phyloP scores from a whole-genome alignment of 2,113 vertebrate genomes.

The Saccopteryx bilineata region DNA sequence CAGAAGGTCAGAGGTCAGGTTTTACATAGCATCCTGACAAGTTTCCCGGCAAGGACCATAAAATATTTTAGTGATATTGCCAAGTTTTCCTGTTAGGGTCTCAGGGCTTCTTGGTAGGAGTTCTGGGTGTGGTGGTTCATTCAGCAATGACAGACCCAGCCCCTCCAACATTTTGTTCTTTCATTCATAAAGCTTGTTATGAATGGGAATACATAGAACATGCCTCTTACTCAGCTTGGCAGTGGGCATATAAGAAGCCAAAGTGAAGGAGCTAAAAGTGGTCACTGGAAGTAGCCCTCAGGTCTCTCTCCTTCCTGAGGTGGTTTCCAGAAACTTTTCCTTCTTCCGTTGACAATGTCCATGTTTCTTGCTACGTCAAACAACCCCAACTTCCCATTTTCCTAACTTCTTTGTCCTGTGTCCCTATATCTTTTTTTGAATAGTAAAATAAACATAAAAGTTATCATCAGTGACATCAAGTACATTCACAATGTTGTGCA shows the following conservation, averaged over 20 bases:
- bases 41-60: not conserved
- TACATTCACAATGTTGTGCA: not conserved
- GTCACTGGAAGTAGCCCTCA: not conserved
- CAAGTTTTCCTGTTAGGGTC: not conserved
- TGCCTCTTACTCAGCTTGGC: not conserved
- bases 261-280: not conserved
- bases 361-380: not conserved
- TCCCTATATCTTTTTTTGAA: not conserved
- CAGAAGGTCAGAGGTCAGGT: not conserved
- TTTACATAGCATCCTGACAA: not conserved
- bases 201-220: not conserved
- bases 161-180: not conserved
- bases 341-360: not conserved
- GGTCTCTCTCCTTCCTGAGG: not conserved
- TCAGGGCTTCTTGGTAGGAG: not conserved
- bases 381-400: not conserved
- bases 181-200: not conserved
- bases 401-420: not conserved
- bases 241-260: not conserved
- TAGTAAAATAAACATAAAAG: conserved; percentile 4
- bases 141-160: not conserved
- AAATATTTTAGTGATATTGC: not conserved
- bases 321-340: not conserved
- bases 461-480: not conserved
- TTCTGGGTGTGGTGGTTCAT: not conserved